Evolutionary conservation across 2,113 vertebrate genomes (phyloP), one percentile per base, ranked within the genome.

Genomic region (Pongo abelii): DNA sequence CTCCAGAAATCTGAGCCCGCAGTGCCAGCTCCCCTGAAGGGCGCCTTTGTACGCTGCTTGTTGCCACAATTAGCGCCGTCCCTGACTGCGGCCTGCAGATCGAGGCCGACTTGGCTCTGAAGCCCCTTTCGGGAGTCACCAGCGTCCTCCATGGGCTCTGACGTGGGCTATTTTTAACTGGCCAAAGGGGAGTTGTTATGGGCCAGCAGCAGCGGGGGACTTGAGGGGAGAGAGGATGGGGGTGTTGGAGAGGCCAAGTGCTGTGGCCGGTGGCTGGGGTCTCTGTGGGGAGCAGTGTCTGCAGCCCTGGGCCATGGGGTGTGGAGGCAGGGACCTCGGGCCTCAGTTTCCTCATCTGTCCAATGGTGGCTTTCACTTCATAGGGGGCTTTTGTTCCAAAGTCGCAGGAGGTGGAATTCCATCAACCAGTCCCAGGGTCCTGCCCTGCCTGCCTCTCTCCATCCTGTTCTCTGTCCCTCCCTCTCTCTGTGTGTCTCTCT

Each of bases 1-100:
- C 84, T 69, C 86, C 98, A 95, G 98, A 95, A 98, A 98, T 59
- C 92, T 18, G 97, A 98, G 79, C 46, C 97, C 32, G 40, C 55
- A 38, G 1, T 17, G 86, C 93, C 20, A 12, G 77, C 48, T 67
- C 35, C 97, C 95, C 91, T 97, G 95, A 98, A 94, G 94, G 0
- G 95, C 40, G 75, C 8, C 98, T 98, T 97, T 98, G 98, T 96
- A 64, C 97, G 87, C 95, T 18, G 57, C 27, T 5, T 52, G 12
- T 14, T 59, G 96, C 97, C 89, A 64, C 97, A 96, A 93, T 84
- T 94, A 98, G 98, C 55, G 52, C 96, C 94, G 89, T 83, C 92
- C 25, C 97, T 81, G 96, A 97, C 98, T 95, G 96, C 50, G 89
- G 98, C 97, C 97, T 1, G 92, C 93, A 7, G 25, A 12, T 46